Evolutionary conservation across 2,888 invertebrate species (phyloP).

Genomic region (Drosophila kambysellisi): DNA sequence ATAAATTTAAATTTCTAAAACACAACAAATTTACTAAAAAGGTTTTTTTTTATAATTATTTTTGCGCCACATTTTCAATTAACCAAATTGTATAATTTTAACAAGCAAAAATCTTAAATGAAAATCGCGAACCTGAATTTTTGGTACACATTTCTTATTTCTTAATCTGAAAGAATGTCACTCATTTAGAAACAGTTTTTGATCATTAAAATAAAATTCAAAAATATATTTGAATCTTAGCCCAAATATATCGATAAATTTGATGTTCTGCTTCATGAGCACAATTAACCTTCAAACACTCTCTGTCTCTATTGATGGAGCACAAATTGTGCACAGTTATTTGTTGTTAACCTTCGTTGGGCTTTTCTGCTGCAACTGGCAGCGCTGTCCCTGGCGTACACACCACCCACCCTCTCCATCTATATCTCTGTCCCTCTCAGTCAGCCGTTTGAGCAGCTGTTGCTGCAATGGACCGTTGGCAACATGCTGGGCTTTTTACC

Average conservation of each 20-base stretch:
- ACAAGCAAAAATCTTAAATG: background rate
- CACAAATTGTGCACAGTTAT: background rate
- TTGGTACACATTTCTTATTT: too few species aligned
- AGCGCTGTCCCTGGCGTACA: conserved; percentile 2
- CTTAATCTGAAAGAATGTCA: background rate
- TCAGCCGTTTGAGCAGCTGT: conserved; percentile 54
- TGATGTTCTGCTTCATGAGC: background rate
- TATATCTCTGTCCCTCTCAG: background rate
- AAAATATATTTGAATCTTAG: too few species aligned
- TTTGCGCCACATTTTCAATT: background rate
- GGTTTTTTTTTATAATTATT: background rate
- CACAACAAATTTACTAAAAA: background rate
- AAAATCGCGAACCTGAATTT: background rate
- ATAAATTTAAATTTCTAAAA: background rate
- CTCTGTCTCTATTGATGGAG: background rate
- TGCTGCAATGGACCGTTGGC: conserved; percentile 33
- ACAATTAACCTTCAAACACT: background rate
- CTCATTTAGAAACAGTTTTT: background rate
- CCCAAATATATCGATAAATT: background rate
- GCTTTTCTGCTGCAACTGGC: conserved; percentile 7
- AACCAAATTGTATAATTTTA: too few species aligned
- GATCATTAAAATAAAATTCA: background rate
- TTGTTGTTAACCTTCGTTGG: conserved; percentile 12
- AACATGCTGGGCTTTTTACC: conserved; percentile 52
- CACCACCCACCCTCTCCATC: background rate